A percentile compares a stretch with the other conserved stretches of the same genome.
Evolutionary conservation across 2,797 vertebrate genomes (phyloP).

Genomic region (Chloroceryle inda): DNA sequence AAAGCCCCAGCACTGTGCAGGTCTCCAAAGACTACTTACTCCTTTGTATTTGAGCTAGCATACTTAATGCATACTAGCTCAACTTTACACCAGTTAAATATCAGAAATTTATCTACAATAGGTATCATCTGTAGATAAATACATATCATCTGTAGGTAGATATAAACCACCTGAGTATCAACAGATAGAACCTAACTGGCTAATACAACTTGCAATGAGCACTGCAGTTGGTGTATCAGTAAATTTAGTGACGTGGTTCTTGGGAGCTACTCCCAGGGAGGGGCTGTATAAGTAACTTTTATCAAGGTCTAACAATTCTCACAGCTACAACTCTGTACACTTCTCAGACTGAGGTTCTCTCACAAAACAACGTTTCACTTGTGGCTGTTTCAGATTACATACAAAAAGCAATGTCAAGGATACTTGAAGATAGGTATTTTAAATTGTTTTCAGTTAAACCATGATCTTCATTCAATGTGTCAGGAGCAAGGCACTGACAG

Average conservation of each 20-base stretch:
- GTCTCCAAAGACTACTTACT: not conserved
- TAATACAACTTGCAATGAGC: conserved; percentile 7
- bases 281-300: conserved; percentile 45
- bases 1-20: not conserved
- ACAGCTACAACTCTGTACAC: not conserved
- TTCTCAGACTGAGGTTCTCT: not conserved
- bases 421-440: not conserved
- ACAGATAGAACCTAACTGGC: not conserved
- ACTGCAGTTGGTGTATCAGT: not conserved
- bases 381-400: not conserved
- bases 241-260: conserved; percentile 20
- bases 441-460: not conserved
- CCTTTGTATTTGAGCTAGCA: not conserved
- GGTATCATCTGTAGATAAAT: not conserved
- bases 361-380: not conserved
- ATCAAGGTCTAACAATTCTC: not conserved
- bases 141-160: not conserved
- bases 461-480: conserved; percentile 16
- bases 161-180: not conserved
- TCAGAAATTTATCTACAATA: not conserved
- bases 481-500: not conserved
- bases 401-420: not conserved
- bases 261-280: not conserved
- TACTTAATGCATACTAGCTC: not conserved
- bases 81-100: not conserved